phyloP scores from a whole-genome alignment of 2,113 vertebrate species.

The Rhagologus leucostigma region DNA sequence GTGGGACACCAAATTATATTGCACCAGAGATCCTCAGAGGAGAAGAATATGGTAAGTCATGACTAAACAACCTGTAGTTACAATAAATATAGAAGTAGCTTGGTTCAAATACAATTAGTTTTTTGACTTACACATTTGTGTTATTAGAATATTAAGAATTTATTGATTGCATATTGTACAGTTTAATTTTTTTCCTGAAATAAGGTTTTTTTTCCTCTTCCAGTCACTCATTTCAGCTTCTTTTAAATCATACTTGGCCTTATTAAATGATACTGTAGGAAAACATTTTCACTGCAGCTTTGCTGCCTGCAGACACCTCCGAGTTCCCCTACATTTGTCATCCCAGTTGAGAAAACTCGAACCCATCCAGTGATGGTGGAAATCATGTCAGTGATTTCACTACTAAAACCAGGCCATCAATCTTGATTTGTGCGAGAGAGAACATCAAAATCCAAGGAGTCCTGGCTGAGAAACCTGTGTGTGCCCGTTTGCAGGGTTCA shows the following conservation, averaged over 20 bases:
- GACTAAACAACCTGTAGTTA: background rate
- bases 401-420: background rate
- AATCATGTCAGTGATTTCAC: background rate
- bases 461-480: background rate
- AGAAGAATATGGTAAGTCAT: slow-evolving; percentile 90
- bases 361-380: background rate
- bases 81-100: background rate
- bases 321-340: background rate
- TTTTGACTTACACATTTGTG: background rate
- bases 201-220: background rate
- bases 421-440: rapidly evolving
- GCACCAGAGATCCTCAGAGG: slow-evolving; percentile 96
- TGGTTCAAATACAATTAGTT: background rate
- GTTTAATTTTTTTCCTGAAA: background rate
- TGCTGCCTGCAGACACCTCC: background rate
- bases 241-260: background rate
- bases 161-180: background rate
- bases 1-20: slow-evolving; percentile 97
- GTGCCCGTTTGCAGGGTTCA: slow-evolving; percentile 80
- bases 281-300: background rate
- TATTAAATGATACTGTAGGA: background rate
- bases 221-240: background rate
- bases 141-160: background rate
- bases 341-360: background rate
- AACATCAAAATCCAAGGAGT: rapidly evolving